These are phyloP conservation scores for Myzus persicae DNA, from an alignment of 1,140 invertebrate species.

Conservation along the genomic window DNA sequence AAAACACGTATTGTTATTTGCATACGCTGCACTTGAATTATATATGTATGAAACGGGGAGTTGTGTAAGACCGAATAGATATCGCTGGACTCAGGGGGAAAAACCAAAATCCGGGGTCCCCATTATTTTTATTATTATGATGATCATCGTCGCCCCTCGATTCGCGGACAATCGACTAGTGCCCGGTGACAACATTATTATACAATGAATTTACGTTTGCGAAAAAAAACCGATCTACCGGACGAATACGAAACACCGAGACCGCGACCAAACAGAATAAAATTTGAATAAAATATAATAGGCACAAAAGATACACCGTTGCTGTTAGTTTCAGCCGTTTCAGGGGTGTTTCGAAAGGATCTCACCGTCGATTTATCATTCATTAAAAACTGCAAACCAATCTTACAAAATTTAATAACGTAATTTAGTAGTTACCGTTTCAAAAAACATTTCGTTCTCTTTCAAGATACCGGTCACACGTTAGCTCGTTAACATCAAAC, in stretches of 20 bases:
- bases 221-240: background rate
- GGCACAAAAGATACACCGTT: too few relatives aligned
- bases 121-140: background rate
- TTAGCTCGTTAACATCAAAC: background rate
- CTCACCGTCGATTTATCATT: background rate
- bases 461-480: background rate
- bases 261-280: background rate
- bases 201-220: background rate
- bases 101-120: background rate
- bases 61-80: background rate
- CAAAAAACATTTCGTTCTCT: background rate
- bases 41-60: background rate
- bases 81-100: background rate
- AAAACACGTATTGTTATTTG: conserved; percentile 21
- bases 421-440: background rate
- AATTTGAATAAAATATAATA: background rate
- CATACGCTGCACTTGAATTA: background rate
- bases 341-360: background rate
- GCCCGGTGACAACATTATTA: background rate
- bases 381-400: background rate
- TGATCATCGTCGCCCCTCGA: background rate
- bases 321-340: background rate
- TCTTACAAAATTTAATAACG: background rate
- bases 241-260: background rate
- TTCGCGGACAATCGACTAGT: background rate